phyloP scores from a whole-genome alignment of 2,113 vertebrate genomes.

The Oryzias curvinotus region DNA sequence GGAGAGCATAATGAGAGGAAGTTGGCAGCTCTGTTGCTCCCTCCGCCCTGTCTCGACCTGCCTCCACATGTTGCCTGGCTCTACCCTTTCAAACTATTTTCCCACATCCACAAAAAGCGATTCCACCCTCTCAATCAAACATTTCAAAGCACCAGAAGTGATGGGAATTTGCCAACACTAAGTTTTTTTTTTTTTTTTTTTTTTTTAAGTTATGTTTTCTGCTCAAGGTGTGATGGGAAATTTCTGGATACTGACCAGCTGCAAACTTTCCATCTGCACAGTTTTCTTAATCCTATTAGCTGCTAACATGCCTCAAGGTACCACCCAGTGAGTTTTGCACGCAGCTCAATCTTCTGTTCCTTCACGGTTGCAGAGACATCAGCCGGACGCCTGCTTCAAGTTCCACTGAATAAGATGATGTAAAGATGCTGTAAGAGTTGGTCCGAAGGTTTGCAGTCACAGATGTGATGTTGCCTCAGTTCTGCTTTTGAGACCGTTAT shows the following conservation, averaged over 20 bases:
- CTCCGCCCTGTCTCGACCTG: slow-evolving; percentile 47
- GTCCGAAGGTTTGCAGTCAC: slow-evolving; percentile 1
- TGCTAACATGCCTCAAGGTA: slow-evolving; percentile 3
- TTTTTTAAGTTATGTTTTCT: too few species aligned
- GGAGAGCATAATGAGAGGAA: slow-evolving; percentile 2
- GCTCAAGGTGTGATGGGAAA: too few species aligned
- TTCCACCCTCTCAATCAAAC: slow-evolving; percentile 27
- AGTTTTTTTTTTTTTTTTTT: too few species aligned
- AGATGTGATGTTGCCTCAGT: not conserved
- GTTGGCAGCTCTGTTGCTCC: not conserved
- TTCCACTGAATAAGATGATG: slow-evolving; percentile 14
- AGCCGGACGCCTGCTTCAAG: not conserved
- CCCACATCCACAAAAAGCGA: slow-evolving; percentile 83
- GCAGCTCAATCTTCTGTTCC: slow-evolving; percentile 1
- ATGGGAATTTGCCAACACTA: slow-evolving; percentile 19
- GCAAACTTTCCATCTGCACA: too few species aligned
- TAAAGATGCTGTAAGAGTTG: slow-evolving; percentile 18
- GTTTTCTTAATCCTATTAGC: slow-evolving; percentile 5
- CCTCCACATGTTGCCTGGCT: slow-evolving; percentile 74
- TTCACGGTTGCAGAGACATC: slow-evolving; percentile 3
- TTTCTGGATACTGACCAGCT: too few species aligned
- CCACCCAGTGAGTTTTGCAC: slow-evolving; percentile 10
- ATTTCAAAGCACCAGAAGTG: slow-evolving; percentile 14
- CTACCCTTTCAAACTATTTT: slow-evolving; percentile 67
- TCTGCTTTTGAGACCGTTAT: slow-evolving; percentile 16